Base-by-base conservation (phyloP, 2,888 invertebrate species). In the Rhopalosiphum nymphaeae region DNA sequence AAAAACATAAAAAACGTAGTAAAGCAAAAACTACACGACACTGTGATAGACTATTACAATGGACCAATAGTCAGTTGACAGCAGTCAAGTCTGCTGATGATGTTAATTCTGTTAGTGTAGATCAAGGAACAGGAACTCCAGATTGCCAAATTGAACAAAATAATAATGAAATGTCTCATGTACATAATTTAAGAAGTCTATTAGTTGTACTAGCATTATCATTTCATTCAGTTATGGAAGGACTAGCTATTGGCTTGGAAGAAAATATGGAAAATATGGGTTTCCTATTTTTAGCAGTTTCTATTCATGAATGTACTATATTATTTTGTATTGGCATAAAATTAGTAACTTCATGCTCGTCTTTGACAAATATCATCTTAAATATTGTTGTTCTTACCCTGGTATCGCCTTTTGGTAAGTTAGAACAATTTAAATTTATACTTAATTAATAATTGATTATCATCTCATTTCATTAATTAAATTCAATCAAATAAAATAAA, bases 171-270 rank as follows among this genome's bases (percentile, higher is more conserved):
- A 92, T 90, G 84, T 67, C 89, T 4, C 91, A 89, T 85, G 94
- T 92, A 36, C 94, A 94, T 61, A 95, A 94, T 91, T 44, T 95
- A 49, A 94, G 94, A 91, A 94, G 94, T 91, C 46, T 96, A 86
- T 95, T 96, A 42, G 96, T 96, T 86, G 96, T 96, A 86, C 95
- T 96, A 36, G 97, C 97, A 3, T 95, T 97, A 94, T 96, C 96
- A 1, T 96, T 96, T 94, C 97, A 97, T 95, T 96, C 96, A 0
- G 95, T 96, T 91, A 96, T 97, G 95, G 97, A 97, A 95, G 97
- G 97, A 10, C 95, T 97, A 93, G 96, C 96, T 3, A 96, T 96
- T 91, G 96, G 97, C 13, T 95, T 97, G 21, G 96, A 96, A 95
- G 95, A 95, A 61, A 96, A 96, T 4, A 95, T 95, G 11, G 95